Base-by-base conservation (phyloP, 2,888 invertebrate species). In the Noctua comes region DNA sequence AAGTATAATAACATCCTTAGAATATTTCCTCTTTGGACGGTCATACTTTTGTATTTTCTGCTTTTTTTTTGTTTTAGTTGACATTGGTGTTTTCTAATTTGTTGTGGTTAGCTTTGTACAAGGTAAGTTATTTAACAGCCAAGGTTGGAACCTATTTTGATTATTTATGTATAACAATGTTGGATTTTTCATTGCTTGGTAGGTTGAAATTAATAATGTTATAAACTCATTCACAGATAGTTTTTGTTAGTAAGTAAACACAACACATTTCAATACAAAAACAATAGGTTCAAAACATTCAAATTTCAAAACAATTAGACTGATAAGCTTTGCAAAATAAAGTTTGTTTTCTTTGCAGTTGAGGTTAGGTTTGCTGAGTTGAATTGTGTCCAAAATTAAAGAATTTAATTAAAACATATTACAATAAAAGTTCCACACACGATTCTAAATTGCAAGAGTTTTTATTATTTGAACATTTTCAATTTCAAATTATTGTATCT, bases 171-270 rank as follows among this genome's bases (percentile, higher is more conserved):
- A 62, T 43, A 65, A n/a, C 40, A 54, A 62, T 36, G 21, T 64
- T 48, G 21, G 18, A 46, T 27, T 18, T 51, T 59, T 24, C 6
- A 51, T 68, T 75, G 24, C 16, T 27, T 74, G 36, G 8, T 66
- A 51, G 8, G 13, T 71, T 10, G 7, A 48, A 31, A 46, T 66
- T 54, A 78, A 69, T 65, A 73, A 82, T 86, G 82, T 69, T 78
- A 86, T 86, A 77, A 88, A 88, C 91, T 91, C 84, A 91, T 90
- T 91, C 90, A 90, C 91, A 91, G 90, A 89, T 90, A 86, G 31
- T 54, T 73, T 72, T 77, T 66, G 75, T 82, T 84, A 83, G 72
- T 87, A 85, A 75, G 76, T 77, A 71, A 76, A 84, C 68, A 76
- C 69, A 77, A 79, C 66, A 79, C 11, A 71, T 73, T 76, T 21